Evolutionary conservation across 1,140 invertebrate species (phyloP).

Genomic region (Melanaphis sacchari): DNA sequence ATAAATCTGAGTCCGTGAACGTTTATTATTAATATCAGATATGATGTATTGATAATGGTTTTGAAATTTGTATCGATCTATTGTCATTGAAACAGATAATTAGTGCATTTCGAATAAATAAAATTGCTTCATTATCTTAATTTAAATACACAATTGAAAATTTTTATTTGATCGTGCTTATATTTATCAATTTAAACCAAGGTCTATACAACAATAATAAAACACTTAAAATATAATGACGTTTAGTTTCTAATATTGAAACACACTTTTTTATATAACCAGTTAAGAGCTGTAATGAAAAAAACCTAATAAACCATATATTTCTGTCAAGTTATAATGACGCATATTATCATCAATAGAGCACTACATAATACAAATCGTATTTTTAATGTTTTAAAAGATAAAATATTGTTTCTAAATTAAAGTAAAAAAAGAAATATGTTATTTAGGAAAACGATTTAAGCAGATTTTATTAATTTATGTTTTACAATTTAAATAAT

Average conservation of each 20-base stretch:
- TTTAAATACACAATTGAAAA: not conserved
- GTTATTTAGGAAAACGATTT: not conserved
- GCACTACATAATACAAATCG: not conserved
- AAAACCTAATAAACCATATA: not conserved
- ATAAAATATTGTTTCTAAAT: not conserved
- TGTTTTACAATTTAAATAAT: not conserved
- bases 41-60: not conserved
- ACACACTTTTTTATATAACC: not conserved
- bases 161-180: not conserved
- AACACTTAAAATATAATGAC: constrained; percentile 40
- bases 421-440: not conserved
- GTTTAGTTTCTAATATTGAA: not conserved
- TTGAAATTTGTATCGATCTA: not conserved
- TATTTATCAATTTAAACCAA: constrained; percentile 34
- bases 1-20: not conserved
- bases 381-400: not conserved
- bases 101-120: not conserved
- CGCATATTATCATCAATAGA: not conserved
- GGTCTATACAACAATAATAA: constrained; percentile 36
- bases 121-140: not conserved
- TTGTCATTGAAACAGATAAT: not conserved
- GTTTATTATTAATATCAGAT: not conserved
- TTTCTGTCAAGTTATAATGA: not conserved
- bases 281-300: not conserved
- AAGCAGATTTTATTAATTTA: not conserved